Evolutionary conservation across 2,113 vertebrate species (phyloP).

Genomic region (Rhadina sibilatrix): DNA sequence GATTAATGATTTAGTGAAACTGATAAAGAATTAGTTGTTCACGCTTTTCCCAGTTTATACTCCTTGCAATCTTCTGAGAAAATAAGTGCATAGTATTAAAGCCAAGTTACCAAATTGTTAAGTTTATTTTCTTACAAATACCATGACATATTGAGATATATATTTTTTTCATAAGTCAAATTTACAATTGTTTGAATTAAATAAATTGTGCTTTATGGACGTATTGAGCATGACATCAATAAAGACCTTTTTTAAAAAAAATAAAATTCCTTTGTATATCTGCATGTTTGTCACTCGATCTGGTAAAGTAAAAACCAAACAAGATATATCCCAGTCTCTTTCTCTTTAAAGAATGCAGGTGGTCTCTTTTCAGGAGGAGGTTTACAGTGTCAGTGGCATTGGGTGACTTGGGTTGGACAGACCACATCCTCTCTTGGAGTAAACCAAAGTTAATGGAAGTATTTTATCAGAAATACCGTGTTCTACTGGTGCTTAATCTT

Average conservation of each 20-base stretch:
- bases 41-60: not conserved
- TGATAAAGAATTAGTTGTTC: not conserved
- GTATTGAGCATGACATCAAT: not conserved
- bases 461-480: not conserved
- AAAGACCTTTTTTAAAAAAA: constrained; percentile 11
- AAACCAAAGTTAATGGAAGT: not conserved
- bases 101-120: not conserved
- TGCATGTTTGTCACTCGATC: not conserved
- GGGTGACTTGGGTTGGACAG: not conserved
- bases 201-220: not conserved
- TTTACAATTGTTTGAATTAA: constrained; percentile 8
- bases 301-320: not conserved
- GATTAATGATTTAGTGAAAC: not conserved
- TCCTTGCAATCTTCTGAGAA: not conserved
- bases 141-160: not conserved
- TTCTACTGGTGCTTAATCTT: not conserved
- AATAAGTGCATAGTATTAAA: not conserved
- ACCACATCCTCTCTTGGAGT: not conserved
- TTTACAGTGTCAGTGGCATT: not conserved
- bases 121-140: constrained; percentile 45
- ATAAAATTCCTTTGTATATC: not conserved
- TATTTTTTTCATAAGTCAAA: constrained; percentile 16
- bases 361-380: not conserved
- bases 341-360: not conserved
- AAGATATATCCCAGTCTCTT: not conserved